Percentiles rank a stretch among this genome's conserved stretches.
Conservation (phyloP, 2,888 invertebrate genomes). For the Lycia hirtaria region DNA sequence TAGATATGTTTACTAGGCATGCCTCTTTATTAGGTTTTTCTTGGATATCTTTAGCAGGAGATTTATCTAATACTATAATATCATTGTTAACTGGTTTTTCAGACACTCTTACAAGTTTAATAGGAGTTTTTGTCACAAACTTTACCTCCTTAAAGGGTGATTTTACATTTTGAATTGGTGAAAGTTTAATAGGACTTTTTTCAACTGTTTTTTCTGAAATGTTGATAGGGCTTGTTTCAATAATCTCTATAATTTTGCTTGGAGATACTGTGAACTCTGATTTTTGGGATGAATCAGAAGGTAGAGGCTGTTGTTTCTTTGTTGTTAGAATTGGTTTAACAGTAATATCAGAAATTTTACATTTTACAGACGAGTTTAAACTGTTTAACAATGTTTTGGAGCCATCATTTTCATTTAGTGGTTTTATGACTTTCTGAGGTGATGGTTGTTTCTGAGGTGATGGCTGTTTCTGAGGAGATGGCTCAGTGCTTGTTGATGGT, state of each 20-base stretch:
- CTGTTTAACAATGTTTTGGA: not conserved
- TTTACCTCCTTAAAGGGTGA: conserved; percentile 26
- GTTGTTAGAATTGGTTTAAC: conserved; percentile 27
- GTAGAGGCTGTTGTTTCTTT: conserved; percentile 41
- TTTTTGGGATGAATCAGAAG: conserved; percentile 53
- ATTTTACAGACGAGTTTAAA: not conserved
- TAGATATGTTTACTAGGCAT: not conserved
- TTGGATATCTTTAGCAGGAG: conserved; percentile 24
- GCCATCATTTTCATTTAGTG: conserved; percentile 9
- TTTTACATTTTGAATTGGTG: conserved; percentile 21
- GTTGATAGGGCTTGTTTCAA: conserved; percentile 15
- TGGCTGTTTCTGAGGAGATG: conserved; percentile 30
- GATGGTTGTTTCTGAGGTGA: conserved; percentile 32
- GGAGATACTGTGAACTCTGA: conserved; percentile 11
- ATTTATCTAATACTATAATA: not conserved
- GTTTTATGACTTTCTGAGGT: conserved; percentile 11
- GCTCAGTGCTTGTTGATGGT: conserved; percentile 38
- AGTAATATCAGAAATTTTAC: conserved; percentile 9
- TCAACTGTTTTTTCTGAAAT: conserved; percentile 27
- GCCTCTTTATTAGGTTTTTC: conserved; percentile 14
- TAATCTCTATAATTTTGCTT: conserved; percentile 24
- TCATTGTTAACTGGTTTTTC: conserved; percentile 7
- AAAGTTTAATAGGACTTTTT: conserved; percentile 24
- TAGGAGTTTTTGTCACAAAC: conserved; percentile 3
- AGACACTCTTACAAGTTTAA: conserved; percentile 5